Evolutionary conservation across 2,113 vertebrate species (phyloP).

Genomic region (Mustelus asterias): DNA sequence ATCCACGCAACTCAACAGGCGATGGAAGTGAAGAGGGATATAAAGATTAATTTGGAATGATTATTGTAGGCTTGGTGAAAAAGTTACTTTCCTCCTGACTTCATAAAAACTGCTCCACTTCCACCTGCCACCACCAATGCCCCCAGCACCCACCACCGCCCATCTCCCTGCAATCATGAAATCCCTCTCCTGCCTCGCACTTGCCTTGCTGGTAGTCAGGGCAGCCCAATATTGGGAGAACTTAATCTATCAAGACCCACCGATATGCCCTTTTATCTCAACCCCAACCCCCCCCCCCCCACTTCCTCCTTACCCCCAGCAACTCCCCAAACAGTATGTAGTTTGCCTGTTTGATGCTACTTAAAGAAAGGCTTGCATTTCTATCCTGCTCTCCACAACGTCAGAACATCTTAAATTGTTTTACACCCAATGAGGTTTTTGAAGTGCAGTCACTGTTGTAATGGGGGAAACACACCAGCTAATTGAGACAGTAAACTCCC

Average conservation of each 20-base stretch:
- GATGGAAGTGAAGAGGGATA: background rate
- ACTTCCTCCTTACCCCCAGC: background rate
- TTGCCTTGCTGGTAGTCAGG: background rate
- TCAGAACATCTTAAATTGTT: too few relatives aligned
- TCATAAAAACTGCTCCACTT: background rate
- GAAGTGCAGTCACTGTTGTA: background rate
- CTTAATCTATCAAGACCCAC: background rate
- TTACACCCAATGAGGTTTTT: too few relatives aligned
- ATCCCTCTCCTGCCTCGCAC: background rate
- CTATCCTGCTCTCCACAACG: background rate
- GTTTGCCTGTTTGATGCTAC: background rate
- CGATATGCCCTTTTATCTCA: background rate
- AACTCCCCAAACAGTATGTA: background rate
- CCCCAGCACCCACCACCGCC: too few relatives aligned
- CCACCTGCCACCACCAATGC: background rate
- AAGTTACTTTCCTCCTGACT: background rate
- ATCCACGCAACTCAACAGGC: background rate
- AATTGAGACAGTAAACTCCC: too few relatives aligned
- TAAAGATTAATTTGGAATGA: background rate
- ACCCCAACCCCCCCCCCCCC: background rate
- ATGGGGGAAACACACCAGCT: background rate
- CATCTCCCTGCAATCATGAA: too few relatives aligned
- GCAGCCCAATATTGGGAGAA: background rate
- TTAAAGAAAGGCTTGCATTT: background rate
- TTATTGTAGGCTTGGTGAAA: background rate